Base-by-base conservation (phyloP, 2,888 invertebrate species). In the Conistra vaccinii region DNA sequence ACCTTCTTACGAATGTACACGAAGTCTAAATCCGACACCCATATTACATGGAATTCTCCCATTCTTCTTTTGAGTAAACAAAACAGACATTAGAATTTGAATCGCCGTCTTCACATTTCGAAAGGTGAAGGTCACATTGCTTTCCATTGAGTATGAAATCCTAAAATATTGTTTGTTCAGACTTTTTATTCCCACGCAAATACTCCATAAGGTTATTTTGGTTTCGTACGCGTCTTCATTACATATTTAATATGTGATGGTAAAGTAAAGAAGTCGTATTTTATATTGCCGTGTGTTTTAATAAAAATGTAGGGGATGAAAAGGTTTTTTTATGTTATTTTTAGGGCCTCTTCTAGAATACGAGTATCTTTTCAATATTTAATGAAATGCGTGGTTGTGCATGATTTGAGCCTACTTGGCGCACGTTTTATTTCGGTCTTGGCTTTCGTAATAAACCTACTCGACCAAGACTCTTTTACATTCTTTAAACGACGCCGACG, bases 241-340 rank as follows among this genome's bases (percentile, higher is more conserved):
- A 74, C 51, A 57, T 80, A 80, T 80, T 80, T 67, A 70, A 76
- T 68, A 63, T 63, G 12, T 68, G 70, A 81, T 76, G 53, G 62
- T 55, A 63, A 55, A 70, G 66, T 69, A n/a, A 75, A 80, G 48
- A 70, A 70, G 76, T 63, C 62, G 80, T 70, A 42, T 70, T 69
- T 80, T 80, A 75, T 80, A 80, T 69, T 32, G 66, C 72, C 26
- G 66, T 45, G 73, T 73, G 65, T 80, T 79, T 80, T 80, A 76
- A 80, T 80, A 81, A 80, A 80, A 80, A 65, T 69, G 53, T 58
- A 6, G 17, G 20, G 51, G 35, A 79, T 66, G 58, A 67, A 62
- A 70, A 67, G 75, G 62, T 17, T 66, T 65, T 61, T 80, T 76
- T 80, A 80, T 76, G 76, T 69, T 67, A 62, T 48, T 80, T 80